Conservation (phyloP, 2,797 vertebrate genomes). For the Apogon hyalosoma region DNA sequence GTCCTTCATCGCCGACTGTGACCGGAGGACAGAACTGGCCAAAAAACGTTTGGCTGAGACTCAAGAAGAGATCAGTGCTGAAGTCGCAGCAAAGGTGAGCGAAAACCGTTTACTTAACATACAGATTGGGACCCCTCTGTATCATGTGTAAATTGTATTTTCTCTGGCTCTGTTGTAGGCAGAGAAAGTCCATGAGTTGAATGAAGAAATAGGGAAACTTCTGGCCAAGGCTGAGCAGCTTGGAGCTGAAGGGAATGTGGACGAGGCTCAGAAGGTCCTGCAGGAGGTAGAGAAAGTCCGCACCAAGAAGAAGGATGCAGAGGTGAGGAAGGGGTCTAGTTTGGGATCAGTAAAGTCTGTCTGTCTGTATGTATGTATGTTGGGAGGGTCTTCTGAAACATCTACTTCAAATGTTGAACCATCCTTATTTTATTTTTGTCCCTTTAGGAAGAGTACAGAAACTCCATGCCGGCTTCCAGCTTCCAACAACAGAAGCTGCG, state of each 20-base stretch:
- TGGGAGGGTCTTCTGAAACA: background rate
- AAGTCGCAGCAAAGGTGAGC: constrained; percentile 95
- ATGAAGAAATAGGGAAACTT: constrained; percentile 98
- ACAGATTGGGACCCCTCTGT: background rate
- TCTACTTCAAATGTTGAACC: background rate
- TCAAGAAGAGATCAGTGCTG: constrained; percentile 98
- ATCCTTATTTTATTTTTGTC: background rate
- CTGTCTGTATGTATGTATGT: too few relatives aligned
- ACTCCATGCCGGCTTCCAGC: constrained; percentile 99
- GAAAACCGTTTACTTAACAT: background rate
- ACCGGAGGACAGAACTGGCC: constrained; percentile 95
- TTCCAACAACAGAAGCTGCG: constrained; percentile 98
- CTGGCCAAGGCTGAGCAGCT: constrained; percentile 97
- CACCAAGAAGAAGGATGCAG: constrained; percentile 95
- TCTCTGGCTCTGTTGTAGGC: constrained; percentile 82
- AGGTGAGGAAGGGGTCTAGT: constrained; percentile 81
- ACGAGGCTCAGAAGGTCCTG: constrained; percentile 96
- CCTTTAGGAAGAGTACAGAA: constrained; percentile 94
- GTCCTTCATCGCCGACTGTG: constrained; percentile 97
- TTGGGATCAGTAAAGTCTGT: too few relatives aligned
- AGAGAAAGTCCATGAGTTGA: constrained; percentile 97
- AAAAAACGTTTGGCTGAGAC: constrained; percentile 99
- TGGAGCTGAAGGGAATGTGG: constrained; percentile 97
- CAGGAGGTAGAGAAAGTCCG: constrained; percentile 98
- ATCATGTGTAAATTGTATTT: background rate